Evolutionary conservation across 2,888 invertebrate genomes (phyloP).

Genomic region (Thymelicus lineola): DNA sequence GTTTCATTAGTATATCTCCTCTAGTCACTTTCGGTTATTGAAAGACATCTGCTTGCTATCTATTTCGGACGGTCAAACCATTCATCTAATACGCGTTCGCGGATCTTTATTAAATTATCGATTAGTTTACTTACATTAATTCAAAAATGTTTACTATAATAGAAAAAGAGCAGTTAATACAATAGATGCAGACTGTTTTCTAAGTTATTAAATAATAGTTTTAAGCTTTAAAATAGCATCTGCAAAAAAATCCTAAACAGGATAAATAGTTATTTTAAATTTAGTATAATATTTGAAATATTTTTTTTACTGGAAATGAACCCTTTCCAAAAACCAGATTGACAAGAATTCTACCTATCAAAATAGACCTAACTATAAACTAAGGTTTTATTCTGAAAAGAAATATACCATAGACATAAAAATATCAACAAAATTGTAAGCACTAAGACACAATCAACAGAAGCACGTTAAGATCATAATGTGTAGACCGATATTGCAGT

Average conservation of each 20-base stretch:
- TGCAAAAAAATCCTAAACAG: too few species aligned
- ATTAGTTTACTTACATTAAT: not conserved
- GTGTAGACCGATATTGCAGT: not conserved
- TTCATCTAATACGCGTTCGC: constrained; percentile 23
- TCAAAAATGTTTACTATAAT: too few species aligned
- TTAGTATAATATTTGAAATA: too few species aligned
- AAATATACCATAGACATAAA: not conserved
- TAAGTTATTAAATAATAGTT: too few species aligned
- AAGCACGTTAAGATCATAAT: not conserved
- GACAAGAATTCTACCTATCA: too few species aligned
- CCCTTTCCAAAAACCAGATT: too few species aligned
- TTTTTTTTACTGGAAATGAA: too few species aligned
- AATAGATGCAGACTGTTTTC: too few species aligned
- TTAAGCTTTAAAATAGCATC: too few species aligned
- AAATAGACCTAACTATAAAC: too few species aligned
- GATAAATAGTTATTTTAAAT: too few species aligned
- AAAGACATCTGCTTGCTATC: constrained; percentile 33
- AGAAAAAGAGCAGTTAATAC: not conserved
- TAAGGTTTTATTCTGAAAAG: too few species aligned
- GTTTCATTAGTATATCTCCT: constrained; percentile 37
- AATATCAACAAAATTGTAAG: not conserved
- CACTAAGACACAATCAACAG: not conserved
- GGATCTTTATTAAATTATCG: not conserved
- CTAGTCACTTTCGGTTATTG: constrained; percentile 31
- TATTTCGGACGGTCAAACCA: constrained; percentile 21